Conservation (phyloP, 1,140 invertebrate species). For the Hesperophylax magnus region DNA sequence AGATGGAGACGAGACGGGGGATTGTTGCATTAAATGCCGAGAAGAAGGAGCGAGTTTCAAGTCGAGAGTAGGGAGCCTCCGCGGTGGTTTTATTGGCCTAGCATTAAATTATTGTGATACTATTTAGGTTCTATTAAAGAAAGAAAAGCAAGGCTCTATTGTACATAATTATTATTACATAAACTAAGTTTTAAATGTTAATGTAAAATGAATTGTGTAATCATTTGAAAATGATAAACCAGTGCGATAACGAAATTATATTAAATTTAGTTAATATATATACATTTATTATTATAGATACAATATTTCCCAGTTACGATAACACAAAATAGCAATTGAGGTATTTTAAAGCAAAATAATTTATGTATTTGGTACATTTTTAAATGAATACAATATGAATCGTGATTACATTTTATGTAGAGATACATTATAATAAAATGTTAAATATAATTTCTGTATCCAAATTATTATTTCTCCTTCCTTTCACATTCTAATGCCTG, state of each 20-base stretch:
- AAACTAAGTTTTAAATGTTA: slow-evolving; percentile 51
- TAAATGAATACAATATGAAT: slow-evolving; percentile 53
- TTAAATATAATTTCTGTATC: slow-evolving; percentile 51
- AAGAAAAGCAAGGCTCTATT: slow-evolving; percentile 58
- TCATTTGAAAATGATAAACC: slow-evolving; percentile 45
- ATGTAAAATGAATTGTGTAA: slow-evolving; percentile 50
- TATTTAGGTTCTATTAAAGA: slow-evolving; percentile 58
- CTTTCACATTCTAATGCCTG: background rate
- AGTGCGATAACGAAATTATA: slow-evolving; percentile 55
- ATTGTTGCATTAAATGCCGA: slow-evolving; percentile 56
- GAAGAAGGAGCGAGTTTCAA: slow-evolving; percentile 43
- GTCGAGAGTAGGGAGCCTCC: slow-evolving; percentile 38
- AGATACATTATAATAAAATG: slow-evolving; percentile 59
- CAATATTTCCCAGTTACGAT: slow-evolving; percentile 53
- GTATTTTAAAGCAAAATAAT: slow-evolving; percentile 54
- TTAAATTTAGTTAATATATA: slow-evolving; percentile 49
- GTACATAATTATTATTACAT: slow-evolving; percentile 56
- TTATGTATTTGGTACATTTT: slow-evolving; percentile 57
- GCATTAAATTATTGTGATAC: slow-evolving; percentile 58
- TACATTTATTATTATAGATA: slow-evolving; percentile 9
- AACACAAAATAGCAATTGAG: slow-evolving; percentile 53
- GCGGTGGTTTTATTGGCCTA: slow-evolving; percentile 50
- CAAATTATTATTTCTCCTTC: background rate
- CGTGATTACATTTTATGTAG: slow-evolving; percentile 57
- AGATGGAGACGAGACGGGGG: slow-evolving; percentile 16